A percentile compares a stretch with the other conserved stretches of the same genome.
Evolutionary conservation across 2,113 vertebrate species (phyloP).

Genomic region (Thunnus thynnus): DNA sequence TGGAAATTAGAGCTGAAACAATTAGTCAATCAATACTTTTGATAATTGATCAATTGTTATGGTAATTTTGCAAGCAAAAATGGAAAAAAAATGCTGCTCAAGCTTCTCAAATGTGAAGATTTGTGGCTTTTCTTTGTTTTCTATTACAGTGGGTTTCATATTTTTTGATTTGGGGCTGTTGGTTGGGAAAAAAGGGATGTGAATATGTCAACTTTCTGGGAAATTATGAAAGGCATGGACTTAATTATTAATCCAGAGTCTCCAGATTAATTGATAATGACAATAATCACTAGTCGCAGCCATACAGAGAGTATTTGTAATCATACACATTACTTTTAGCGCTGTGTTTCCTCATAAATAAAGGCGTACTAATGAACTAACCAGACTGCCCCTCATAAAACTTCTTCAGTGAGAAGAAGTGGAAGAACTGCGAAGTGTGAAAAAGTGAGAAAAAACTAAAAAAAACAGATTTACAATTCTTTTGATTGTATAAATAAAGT

Average conservation of each 20-base stretch:
- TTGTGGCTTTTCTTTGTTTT: not conserved
- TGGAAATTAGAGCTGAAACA: not conserved
- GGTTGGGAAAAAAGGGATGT: not conserved
- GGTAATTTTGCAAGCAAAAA: no score
- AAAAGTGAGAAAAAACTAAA: not conserved
- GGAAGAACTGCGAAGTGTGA: not conserved
- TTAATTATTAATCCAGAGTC: not conserved
- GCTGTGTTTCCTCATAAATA: not conserved
- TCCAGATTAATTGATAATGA: not conserved
- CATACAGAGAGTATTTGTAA: not conserved
- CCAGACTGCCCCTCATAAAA: not conserved
- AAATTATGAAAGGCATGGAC: not conserved
- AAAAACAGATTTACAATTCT: conserved; percentile 49
- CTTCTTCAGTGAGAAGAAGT: no score
- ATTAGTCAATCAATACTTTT: not conserved
- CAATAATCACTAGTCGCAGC: not conserved
- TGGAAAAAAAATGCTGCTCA: no score
- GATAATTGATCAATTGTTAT: no score
- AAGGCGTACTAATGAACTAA: not conserved
- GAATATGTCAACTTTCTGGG: not conserved
- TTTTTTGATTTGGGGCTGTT: not conserved
- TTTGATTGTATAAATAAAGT: conserved; percentile 39
- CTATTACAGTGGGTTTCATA: not conserved
- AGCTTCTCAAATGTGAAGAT: no score
- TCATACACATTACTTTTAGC: not conserved